These are phyloP conservation scores for Silurus meridionalis DNA, from an alignment of 2,113 vertebrate genomes.

Conservation along the genomic window DNA sequence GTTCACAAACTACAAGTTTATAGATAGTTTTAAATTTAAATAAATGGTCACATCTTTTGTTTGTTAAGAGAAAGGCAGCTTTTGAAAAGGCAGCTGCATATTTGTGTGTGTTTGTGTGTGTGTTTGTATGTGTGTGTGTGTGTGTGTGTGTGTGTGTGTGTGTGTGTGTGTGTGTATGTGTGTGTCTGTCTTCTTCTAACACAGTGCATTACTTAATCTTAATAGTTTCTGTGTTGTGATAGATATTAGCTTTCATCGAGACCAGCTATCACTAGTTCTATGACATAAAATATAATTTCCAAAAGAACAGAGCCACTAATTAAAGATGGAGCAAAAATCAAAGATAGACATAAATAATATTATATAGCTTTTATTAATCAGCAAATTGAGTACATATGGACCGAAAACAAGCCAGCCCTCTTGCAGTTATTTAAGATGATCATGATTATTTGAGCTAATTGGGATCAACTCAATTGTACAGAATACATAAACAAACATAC, in stretches of 20 bases:
- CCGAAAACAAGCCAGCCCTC: neutral
- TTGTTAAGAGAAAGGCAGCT: neutral
- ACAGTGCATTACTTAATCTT: neutral
- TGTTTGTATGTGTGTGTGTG: neutral
- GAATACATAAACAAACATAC: neutral
- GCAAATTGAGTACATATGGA: neutral
- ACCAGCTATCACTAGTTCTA: neutral
- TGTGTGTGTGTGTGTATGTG: neutral
- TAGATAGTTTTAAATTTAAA: neutral
- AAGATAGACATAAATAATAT: neutral
- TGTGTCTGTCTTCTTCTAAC: neutral
- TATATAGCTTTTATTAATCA: neutral
- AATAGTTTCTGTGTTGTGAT: neutral
- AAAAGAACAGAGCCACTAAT: neutral
- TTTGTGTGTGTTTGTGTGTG: neutral
- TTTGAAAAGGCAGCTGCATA: neutral
- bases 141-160: neutral
- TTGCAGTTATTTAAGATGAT: neutral
- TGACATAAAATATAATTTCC: neutral
- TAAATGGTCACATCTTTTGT: neutral
- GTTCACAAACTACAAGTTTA: neutral
- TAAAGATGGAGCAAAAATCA: neutral
- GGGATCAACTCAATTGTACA: neutral
- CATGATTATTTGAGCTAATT: slow-evolving; percentile 1
- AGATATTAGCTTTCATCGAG: neutral